Percentiles rank a stretch among this genome's conserved stretches.
Conservation (phyloP, 53 echinoderm and acorn worm genomes). For the Luidia sarsii region DNA sequence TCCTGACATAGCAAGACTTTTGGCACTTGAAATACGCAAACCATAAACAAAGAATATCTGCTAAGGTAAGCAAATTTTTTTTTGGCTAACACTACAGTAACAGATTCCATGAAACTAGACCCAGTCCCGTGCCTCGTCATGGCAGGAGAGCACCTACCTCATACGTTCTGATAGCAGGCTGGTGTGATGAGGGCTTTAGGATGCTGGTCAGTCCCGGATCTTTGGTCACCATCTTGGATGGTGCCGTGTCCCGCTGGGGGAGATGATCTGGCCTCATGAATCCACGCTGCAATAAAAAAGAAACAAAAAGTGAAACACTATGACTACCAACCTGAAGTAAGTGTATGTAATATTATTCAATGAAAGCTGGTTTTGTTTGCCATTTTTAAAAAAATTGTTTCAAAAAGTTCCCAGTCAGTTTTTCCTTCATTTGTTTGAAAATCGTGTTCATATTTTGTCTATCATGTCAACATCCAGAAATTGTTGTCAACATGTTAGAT, state of each 20-base stretch:
- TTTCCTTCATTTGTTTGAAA: background rate
- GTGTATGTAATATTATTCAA: too few species aligned
- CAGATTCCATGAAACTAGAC: background rate
- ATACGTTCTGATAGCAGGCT: background rate
- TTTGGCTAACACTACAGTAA: background rate
- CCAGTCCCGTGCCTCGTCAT: background rate
- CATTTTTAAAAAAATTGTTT: background rate
- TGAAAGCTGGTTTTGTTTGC: background rate
- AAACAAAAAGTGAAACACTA: too few species aligned
- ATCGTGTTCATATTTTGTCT: background rate
- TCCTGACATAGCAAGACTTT: too few species aligned
- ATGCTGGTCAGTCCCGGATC: slow-evolving; percentile 4
- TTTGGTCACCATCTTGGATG: background rate
- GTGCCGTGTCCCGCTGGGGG: slow-evolving; percentile 36
- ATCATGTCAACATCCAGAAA: background rate
- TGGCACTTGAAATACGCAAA: slow-evolving; percentile 5
- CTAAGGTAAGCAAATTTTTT: background rate
- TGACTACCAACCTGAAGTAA: too few species aligned
- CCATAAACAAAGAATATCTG: background rate
- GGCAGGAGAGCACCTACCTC: background rate
- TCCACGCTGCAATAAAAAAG: background rate
- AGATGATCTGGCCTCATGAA: background rate
- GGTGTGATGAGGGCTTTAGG: slow-evolving; percentile 9
- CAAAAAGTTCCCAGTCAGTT: too few species aligned
- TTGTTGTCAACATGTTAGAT: too few species aligned